Evolutionary conservation across 1,140 invertebrate species (phyloP).

Genomic region (Lamellibrachia luymesi): DNA sequence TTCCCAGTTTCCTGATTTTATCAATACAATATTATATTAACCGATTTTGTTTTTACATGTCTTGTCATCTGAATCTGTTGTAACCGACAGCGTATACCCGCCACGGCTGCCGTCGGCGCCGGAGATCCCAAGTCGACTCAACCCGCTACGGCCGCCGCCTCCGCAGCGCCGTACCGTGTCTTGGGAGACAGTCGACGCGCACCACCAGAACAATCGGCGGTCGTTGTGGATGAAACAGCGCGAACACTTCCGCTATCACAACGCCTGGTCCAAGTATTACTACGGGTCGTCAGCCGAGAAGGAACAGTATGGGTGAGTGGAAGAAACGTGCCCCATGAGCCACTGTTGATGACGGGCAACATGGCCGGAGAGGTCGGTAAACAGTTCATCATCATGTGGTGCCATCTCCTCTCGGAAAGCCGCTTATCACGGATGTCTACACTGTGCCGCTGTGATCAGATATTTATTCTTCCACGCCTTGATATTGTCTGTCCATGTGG

Average conservation of each 20-base stretch:
- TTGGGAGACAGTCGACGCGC: slow-evolving; percentile 51
- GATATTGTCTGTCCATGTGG: no score
- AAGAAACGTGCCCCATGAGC: not conserved
- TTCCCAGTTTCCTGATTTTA: not conserved
- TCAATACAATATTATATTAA: not conserved
- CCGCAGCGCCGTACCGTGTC: slow-evolving; percentile 44
- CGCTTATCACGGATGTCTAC: no score
- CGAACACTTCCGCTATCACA: slow-evolving; percentile 51
- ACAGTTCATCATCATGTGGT: no score
- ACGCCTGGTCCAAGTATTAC: slow-evolving; percentile 51
- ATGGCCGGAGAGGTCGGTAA: no score
- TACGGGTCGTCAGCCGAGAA: slow-evolving; percentile 53
- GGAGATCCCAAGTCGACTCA: slow-evolving; percentile 31
- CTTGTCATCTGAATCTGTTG: not conserved
- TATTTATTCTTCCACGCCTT: no score
- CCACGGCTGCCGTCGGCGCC: slow-evolving; percentile 25
- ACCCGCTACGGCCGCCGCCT: slow-evolving; percentile 42
- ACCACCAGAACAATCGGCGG: slow-evolving; percentile 51
- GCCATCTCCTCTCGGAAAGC: no score
- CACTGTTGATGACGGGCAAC: no score
- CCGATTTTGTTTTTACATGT: not conserved
- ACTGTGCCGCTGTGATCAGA: no score
- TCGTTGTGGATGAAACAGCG: slow-evolving; percentile 47
- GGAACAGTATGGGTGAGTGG: slow-evolving; percentile 49
- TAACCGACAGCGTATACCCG: slow-evolving; percentile 13